Conservation (phyloP, 2,113 vertebrate genomes). For the Sarotherodon lohbergeri region DNA sequence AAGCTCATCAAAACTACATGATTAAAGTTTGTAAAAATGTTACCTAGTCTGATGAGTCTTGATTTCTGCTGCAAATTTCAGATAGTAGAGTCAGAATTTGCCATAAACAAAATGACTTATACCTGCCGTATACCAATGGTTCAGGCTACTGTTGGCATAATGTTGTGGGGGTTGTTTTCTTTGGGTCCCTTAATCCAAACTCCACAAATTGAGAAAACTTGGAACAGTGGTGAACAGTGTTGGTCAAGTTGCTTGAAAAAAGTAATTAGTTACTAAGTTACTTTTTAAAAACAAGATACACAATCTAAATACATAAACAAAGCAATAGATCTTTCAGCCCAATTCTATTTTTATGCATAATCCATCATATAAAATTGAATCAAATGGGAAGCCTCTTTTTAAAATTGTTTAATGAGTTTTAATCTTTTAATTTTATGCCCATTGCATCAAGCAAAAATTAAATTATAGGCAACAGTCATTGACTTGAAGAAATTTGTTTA, state of each 20-base stretch:
- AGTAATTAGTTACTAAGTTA: not conserved
- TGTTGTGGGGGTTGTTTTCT: too few species aligned
- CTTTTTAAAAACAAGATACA: not conserved
- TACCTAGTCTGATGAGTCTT: not conserved
- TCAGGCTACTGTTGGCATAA: too few species aligned
- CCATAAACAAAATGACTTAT: not conserved
- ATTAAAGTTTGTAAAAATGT: not conserved
- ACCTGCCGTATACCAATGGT: not conserved
- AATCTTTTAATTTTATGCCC: not conserved
- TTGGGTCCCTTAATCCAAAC: too few species aligned
- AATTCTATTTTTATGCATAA: not conserved
- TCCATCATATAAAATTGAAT: not conserved
- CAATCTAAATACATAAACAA: not conserved
- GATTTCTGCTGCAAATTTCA: not conserved
- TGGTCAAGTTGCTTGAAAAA: not conserved
- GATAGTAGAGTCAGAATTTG: not conserved
- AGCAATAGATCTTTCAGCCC: rapidly evolving
- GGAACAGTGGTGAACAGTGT: too few species aligned
- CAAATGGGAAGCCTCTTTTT: not conserved
- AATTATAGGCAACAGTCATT: rapidly evolving
- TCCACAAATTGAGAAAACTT: too few species aligned
- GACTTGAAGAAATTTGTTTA: not conserved
- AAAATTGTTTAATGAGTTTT: rapidly evolving
- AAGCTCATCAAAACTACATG: not conserved
- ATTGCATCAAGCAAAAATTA: rapidly evolving